Base-by-base conservation (phyloP, 2,113 vertebrate species). In the Dryoscopus gambensis region DNA sequence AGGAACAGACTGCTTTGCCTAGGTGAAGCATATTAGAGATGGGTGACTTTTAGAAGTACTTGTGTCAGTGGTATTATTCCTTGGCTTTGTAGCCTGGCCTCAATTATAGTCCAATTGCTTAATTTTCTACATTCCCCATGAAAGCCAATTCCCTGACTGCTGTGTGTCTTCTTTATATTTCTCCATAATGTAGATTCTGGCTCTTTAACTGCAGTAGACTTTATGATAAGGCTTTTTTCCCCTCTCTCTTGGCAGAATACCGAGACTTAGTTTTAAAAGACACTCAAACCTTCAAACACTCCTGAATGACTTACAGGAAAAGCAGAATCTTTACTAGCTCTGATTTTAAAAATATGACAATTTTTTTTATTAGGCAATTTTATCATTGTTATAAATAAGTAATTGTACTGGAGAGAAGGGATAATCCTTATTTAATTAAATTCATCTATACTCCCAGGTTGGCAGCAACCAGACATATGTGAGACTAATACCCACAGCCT, bases 351-450 rank as follows among this genome's bases (percentile, higher is more conserved):
- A 98, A 98, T 97, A 98, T 96, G 97, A 96, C 97, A 94, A 94
- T 97, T 62, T 97, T 98, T 97, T 98, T 98, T 98, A 98, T 98
- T 98, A 98, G 97, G 95, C 97, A 98, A 98, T 98, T 98, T 97
- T 98, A 98, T 98, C 98, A 98, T 98, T 98, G 98, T 98, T 98
- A 98, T 98, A 98, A 98, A 98, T 98, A 98, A 98, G 98, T 98
- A 98, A 98, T 98, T 98, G 98, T 98, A 98, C 98, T 98, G 98
- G 98, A 97, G 97, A 98, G 97, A 98, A 98, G 98, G 98, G 98
- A 98, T 98, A 98, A 98, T 98, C 98, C 98, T 98, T 98, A 98
- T 98, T 98, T 98, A 98, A 98, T 98, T 98, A 98, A 98, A 98
- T 98, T 98, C 98, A 98, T 98, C 98, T 98, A 98, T 98, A 98